Conservation (phyloP, 2,797 vertebrate genomes). For the Borostomias antarcticus region DNA sequence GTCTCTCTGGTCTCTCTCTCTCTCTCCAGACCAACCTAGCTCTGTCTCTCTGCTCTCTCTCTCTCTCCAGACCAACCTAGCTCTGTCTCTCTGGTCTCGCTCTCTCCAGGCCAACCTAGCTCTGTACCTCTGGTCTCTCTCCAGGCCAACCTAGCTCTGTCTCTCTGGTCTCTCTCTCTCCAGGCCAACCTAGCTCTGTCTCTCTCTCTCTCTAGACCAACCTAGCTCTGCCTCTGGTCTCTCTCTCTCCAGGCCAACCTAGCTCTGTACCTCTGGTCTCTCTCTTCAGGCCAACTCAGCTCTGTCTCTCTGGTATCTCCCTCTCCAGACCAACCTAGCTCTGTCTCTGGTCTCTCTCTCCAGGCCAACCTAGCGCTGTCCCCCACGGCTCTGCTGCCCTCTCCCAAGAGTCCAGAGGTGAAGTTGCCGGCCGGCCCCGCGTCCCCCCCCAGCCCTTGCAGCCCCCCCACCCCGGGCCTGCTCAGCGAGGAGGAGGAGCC, state of each 20-base stretch:
- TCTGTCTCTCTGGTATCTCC: too few species aligned
- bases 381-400: slow-evolving; percentile 68
- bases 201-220: too few species aligned
- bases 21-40: slow-evolving; percentile 43
- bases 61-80: too few species aligned
- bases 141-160: neutral
- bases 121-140: too few species aligned
- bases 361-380: slow-evolving; percentile 79
- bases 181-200: too few species aligned
- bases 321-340: neutral
- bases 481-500: slow-evolving; percentile 71
- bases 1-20: neutral
- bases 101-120: neutral
- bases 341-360: slow-evolving; percentile 2
- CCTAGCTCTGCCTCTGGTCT: too few species aligned
- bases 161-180: neutral
- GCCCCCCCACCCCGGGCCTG: slow-evolving; percentile 33
- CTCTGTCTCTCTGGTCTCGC: neutral
- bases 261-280: neutral
- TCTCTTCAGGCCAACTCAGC: too few species aligned
- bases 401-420: slow-evolving; percentile 69
- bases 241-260: neutral
- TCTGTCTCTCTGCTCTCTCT: slow-evolving; percentile 34
- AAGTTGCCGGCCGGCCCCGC: slow-evolving; percentile 59
- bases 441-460: neutral